Percentiles rank a stretch among this genome's conserved stretches.
phyloP scores from a whole-genome alignment of 2,888 invertebrate genomes.

The Agrotis segetum region DNA sequence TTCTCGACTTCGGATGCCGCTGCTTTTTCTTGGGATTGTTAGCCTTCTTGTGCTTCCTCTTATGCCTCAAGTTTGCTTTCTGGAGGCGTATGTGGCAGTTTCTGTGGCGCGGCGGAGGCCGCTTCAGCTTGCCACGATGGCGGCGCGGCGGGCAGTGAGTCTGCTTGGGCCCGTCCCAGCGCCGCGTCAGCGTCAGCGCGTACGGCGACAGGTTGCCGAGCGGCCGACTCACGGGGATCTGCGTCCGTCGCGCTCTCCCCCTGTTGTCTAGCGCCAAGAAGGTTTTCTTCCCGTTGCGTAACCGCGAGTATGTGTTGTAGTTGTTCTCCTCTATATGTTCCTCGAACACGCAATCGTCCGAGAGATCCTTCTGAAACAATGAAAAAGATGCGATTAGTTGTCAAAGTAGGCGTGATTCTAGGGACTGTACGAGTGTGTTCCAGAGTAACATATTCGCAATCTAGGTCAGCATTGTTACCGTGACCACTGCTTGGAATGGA shows the following conservation, averaged over 20 bases:
- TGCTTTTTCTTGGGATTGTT: constrained; percentile 88
- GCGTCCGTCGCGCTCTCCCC: constrained; percentile 94
- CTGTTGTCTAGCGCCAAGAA: constrained; percentile 95
- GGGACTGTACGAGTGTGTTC: constrained; percentile 1
- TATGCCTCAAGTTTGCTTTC: constrained; percentile 83
- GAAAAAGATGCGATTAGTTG: constrained; percentile 75
- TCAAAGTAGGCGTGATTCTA: constrained; percentile 49
- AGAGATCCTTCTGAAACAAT: constrained; percentile 96
- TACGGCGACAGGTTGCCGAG: constrained; percentile 94
- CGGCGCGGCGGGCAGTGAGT: constrained; percentile 83
- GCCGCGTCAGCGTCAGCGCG: constrained; percentile 91
- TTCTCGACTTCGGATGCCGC: constrained; percentile 90
- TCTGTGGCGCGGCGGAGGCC: constrained; percentile 84
- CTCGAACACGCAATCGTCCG: constrained; percentile 96
- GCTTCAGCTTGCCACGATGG: constrained; percentile 86
- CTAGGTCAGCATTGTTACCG: constrained; percentile 35
- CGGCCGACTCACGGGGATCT: constrained; percentile 92
- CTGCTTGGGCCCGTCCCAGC: constrained; percentile 81
- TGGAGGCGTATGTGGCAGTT: constrained; percentile 89
- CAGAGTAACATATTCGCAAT: constrained; percentile 22
- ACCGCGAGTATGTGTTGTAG: constrained; percentile 96
- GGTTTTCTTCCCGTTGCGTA: constrained; percentile 92
- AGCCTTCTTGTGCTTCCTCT: constrained; percentile 89
- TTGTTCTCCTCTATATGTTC: constrained; percentile 96
- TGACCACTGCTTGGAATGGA: constrained; percentile 32